phyloP scores from a whole-genome alignment of 2,113 vertebrate species.

The Oreochromis tanganicae region DNA sequence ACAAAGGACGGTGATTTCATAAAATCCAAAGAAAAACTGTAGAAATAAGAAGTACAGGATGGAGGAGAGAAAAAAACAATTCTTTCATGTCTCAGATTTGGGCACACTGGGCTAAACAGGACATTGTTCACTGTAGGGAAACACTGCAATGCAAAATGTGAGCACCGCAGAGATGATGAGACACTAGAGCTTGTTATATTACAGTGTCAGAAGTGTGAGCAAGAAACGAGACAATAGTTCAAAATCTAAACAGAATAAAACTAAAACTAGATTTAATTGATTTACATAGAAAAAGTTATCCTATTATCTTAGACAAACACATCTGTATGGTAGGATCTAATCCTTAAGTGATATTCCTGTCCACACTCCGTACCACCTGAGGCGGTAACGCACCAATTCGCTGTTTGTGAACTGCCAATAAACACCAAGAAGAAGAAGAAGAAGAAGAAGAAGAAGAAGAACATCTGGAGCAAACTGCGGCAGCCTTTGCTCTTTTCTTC shows the following conservation, averaged over 20 bases:
- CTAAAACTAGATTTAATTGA: not conserved
- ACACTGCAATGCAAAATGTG: not conserved
- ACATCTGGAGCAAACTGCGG: accelerated
- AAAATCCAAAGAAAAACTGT: not conserved
- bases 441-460: not conserved
- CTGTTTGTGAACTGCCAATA: not conserved
- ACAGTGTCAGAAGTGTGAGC: not conserved
- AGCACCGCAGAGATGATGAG: not conserved
- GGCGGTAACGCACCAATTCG: not conserved
- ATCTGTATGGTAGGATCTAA: not conserved
- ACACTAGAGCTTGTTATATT: not conserved
- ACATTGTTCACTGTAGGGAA: not conserved
- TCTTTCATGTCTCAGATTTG: not conserved
- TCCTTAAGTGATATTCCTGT: not conserved
- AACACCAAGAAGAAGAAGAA: not conserved
- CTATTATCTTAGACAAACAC: not conserved
- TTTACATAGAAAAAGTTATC: not conserved
- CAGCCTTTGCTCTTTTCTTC: not conserved
- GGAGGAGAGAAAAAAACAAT: not conserved
- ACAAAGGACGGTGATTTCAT: not conserved
- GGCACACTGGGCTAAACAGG: not conserved
- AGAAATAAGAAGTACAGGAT: not conserved
- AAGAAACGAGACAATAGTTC: not conserved
- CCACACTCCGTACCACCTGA: not conserved
- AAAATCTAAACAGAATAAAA: not conserved